Evolutionary conservation across 2,113 vertebrate species (phyloP).

Genomic region (Xerus inauris): DNA sequence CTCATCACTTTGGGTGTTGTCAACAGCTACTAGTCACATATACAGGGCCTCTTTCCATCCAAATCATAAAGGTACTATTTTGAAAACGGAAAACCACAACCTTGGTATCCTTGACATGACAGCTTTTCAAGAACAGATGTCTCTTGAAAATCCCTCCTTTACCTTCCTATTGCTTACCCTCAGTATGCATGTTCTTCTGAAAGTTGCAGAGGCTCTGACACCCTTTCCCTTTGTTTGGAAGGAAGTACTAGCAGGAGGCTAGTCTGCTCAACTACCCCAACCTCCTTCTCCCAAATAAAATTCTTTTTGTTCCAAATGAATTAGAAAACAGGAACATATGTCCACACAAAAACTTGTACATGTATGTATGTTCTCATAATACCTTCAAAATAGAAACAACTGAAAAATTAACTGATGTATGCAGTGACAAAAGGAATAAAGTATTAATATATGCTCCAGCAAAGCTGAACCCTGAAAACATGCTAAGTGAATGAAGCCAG

Average conservation of each 20-base stretch:
- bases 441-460: background rate
- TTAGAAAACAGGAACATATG: background rate
- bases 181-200: background rate
- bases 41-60: background rate
- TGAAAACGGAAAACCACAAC: conserved; percentile 25
- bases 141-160: background rate
- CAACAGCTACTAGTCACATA: background rate
- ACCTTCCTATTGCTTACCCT: background rate
- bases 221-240: background rate
- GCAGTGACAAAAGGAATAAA: background rate
- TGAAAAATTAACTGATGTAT: background rate
- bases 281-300: background rate
- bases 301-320: conserved; percentile 5
- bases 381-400: background rate
- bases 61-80: background rate
- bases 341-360: background rate
- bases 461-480: background rate
- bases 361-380: background rate
- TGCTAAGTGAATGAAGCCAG: background rate
- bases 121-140: background rate
- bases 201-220: background rate
- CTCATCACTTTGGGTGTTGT: background rate
- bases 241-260: background rate
- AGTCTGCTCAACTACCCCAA: background rate
- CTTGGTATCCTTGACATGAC: background rate